Conservation (phyloP, 2,888 invertebrate genomes). For the Lithophane semibrunnea region DNA sequence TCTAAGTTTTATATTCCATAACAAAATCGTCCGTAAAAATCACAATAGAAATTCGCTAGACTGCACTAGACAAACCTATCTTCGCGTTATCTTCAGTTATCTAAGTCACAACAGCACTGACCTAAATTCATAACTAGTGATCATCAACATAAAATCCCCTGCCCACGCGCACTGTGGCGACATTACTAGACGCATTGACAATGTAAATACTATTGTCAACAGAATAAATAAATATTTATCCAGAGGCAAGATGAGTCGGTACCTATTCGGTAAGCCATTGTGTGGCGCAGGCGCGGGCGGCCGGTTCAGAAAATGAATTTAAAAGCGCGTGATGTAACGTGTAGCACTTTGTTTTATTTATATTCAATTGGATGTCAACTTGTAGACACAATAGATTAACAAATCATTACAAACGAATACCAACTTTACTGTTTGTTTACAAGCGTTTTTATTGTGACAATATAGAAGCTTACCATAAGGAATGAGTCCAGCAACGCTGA, state of each 20-base stretch:
- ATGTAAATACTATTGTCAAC: constrained; percentile 90
- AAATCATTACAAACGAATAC: constrained; percentile 49
- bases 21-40: not conserved
- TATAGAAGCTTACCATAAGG: constrained; percentile 77
- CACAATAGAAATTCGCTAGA: constrained; percentile 46
- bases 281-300: constrained; percentile 77
- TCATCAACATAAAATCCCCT: constrained; percentile 82
- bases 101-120: constrained; percentile 77
- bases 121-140: constrained; percentile 84
- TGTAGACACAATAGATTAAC: constrained; percentile 62
- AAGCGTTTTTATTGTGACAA: constrained; percentile 1
- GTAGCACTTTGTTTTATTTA: constrained; percentile 63
- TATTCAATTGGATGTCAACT: constrained; percentile 61
- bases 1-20: not conserved
- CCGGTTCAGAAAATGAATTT: constrained; percentile 75
- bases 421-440: constrained; percentile 22
- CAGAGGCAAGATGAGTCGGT: constrained; percentile 85
- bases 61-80: constrained; percentile 49
- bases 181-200: constrained; percentile 83
- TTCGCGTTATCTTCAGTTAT: constrained; percentile 70
- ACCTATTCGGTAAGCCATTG: constrained; percentile 81
- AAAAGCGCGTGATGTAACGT: constrained; percentile 76
- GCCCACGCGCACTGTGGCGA: constrained; percentile 84
- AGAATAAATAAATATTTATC: constrained; percentile 90
- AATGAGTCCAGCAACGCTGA: constrained; percentile 74